Evolutionary conservation across 2,888 invertebrate species (phyloP), one percentile per base, ranked within the genome.

Genomic region (Eremobia ochroleuca): DNA sequence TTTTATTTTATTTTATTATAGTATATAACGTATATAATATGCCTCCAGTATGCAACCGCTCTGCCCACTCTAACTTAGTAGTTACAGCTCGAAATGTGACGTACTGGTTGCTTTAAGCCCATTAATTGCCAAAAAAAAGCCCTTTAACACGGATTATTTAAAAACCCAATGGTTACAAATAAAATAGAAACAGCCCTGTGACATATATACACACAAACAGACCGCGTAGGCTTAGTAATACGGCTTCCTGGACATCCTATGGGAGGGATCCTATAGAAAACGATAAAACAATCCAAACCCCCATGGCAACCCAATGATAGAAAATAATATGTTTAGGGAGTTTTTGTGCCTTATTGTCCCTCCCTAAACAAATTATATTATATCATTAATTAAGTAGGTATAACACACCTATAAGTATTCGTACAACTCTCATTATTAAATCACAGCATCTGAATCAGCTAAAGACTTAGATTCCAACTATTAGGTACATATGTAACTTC

Each of bases 381-480:
- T 3, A 34, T 52, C 49, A 2, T 34, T 11, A 11, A 21, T 37
- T 9, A 18, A 9, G 21, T 31, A 61, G 31, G 1, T 66, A 31
- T 31, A 46, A 31, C 28, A 66, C 28, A 37, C 4, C n/a, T 40
- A 4, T 21, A 62, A 5, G 18, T 77, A 43, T 52, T 64, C 13
- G 34, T 43, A 9, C 25, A 37, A 64, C 25, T 34, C 59, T 37
- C 37, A 75, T 75, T 34, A 34, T 28, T 43, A 66, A 67, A 59
- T 58, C 21, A 34, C 18, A 52, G 79, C 46, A 61, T 43, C 31
- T 34, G 5, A 40, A 61, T 79, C 28, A 70, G 80, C 71, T 5
- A 61, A 49, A 61, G 28, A 61, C 61, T 49, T 69, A 52, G 25
- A 79, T 69, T 79, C 79, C n/a, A n/a, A 40, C 31, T 21, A n/a